Base-by-base conservation (phyloP, 2,797 vertebrate genomes). In the Propithecus perrieri region DNA sequence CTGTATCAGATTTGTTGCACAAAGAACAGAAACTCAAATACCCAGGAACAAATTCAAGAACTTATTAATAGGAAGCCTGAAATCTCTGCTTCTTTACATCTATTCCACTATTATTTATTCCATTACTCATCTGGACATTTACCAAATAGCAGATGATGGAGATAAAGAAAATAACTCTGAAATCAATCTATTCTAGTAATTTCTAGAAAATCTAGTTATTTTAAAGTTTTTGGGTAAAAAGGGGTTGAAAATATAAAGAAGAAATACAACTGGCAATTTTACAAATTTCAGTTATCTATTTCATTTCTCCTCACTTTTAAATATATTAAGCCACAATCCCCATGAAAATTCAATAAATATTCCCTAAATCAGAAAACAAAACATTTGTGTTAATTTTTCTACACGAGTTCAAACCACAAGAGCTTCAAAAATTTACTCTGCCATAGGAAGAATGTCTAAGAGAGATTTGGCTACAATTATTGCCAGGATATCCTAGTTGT, bases 21-120 rank as follows among this genome's bases (percentile, higher is more conserved):
- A 59, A 81, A 96, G n/a, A 30, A 93, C 30, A 96, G 24, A 90
- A 91, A 91, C 28, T 71, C 72, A 96, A 85, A 89, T 71, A 83
- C 11, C 28, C 22, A 38, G 53, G n/a, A 79, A 86, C 55, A 67
- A 93, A 75, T 57, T 74, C 79, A 86, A 91, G 35, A 67, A 87
- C 78, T 87, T 78, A 87, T 87, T 63, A 91, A 41, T 43, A 38
- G 38, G 59, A 89, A 94, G 35, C 15, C 20, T 85, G 30, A 76
- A 55, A 80, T 92, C 33, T 67, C 67, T 67, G 74, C 61, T 69
- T 61, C 57, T 75, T 76, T 79, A 18, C 38, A 76, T 91, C 33
- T 78, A 35, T 81, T 59, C 48, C n/a, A 10, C 48, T 48, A 26
- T 79, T 79, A 72, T 57, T 67, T 48, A 76, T 57, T 80, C 41